Conservation (phyloP, 2,888 invertebrate genomes). For the Ligdia adustata region DNA sequence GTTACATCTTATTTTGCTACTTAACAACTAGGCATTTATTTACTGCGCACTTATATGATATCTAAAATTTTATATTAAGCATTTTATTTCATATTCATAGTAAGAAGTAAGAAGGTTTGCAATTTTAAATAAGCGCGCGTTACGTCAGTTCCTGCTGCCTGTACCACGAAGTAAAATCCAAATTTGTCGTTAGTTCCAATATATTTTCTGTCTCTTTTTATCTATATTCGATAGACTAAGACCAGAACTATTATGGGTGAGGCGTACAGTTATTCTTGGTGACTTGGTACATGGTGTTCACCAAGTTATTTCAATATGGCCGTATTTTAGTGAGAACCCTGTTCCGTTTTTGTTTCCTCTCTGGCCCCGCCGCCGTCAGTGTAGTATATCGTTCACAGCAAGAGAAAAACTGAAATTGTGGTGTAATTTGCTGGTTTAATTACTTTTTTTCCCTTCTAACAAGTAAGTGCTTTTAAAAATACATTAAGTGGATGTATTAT, state of each 20-base stretch:
- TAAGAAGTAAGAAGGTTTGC: not conserved
- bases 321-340: conserved; percentile 76
- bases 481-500: conserved; percentile 61
- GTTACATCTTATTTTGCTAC: too few species aligned
- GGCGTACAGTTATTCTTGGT: conserved; percentile 24
- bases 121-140: conserved; percentile 38
- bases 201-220: conserved; percentile 25
- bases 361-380: conserved; percentile 83
- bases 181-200: not conserved
- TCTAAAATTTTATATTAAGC: too few species aligned
- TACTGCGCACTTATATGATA: too few species aligned
- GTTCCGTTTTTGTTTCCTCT: conserved; percentile 83
- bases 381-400: conserved; percentile 83
- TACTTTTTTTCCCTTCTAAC: conserved; percentile 82
- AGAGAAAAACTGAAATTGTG: conserved; percentile 82
- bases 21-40: too few species aligned
- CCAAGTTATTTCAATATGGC: conserved; percentile 63
- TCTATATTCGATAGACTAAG: conserved; percentile 14
- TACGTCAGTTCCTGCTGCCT: conserved; percentile 38
- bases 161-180: conserved; percentile 12
- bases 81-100: not conserved
- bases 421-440: conserved; percentile 82
- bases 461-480: conserved; percentile 77
- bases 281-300: conserved; percentile 33
- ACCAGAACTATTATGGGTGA: conserved; percentile 7